Evolutionary conservation across 2,113 vertebrate species (phyloP), one percentile per base, ranked within the genome.

Genomic region (Tachuris rubrigastra): DNA sequence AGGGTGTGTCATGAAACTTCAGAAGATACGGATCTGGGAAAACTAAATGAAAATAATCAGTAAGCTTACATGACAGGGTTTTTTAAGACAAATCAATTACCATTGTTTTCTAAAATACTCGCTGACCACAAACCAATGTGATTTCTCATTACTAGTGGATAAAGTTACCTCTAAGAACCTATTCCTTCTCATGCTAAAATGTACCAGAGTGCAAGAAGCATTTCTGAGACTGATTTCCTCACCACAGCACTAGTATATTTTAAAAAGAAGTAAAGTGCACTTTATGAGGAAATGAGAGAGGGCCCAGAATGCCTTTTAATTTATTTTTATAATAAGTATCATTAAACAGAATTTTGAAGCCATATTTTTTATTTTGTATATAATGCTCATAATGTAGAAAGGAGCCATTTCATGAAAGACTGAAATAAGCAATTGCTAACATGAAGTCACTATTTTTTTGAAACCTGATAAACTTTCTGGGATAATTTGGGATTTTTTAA

Each of bases 361-460:
- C 60, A 83, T 96, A 56, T 96, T 97, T 96, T 98, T 96, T 96
- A 94, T 94, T 97, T 97, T 96, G 24, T 90, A 88, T 95, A 94
- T 92, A 96, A 97, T 96, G 65, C 67, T 96, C 88, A 84, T 67
- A 96, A 95, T 73, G 62, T 73, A 96, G 97, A 93, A 97, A 93
- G 78, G 85, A 97, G 73, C 72, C 77, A 96, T 95, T 97, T 97
- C 60, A 94, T 92, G 92, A 95, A 88, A 9, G 31, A 67, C 86
- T 96, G 94, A 96, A 98, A 96, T 96, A 93, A 97, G 75, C 85
- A 82, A 63, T 97, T 97, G 58, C 77, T 98, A 97, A 98, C 97
- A 97, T 96, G 96, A 97, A 98, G 96, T 97, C 97, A 97, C 94
- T 98, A 95, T 98, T 98, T 98, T 97, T 96, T 96, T 97, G 97